Conservation (phyloP, 2,113 vertebrate species). For the Lophius piscatorius region DNA sequence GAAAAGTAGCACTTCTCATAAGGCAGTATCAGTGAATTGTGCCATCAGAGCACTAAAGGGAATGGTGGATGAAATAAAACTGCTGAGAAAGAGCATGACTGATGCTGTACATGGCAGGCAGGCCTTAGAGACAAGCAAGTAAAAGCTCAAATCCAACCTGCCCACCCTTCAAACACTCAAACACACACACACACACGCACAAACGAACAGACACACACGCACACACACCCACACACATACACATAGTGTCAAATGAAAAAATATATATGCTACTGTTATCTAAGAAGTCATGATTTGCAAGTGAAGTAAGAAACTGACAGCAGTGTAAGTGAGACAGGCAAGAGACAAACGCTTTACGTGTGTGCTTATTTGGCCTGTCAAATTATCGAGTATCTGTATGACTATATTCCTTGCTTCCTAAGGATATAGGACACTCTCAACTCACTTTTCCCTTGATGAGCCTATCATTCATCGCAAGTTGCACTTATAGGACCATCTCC, state of each 20-base stretch:
- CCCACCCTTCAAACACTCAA: not conserved
- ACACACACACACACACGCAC: not conserved
- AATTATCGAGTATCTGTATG: slow-evolving; percentile 32
- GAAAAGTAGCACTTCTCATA: slow-evolving; percentile 59
- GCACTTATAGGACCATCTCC: slow-evolving; percentile 30
- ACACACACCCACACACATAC: not conserved
- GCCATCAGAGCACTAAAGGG: slow-evolving; percentile 72
- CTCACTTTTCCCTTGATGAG: slow-evolving; percentile 28
- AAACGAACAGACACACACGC: not conserved
- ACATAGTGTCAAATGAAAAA: slow-evolving; percentile 12
- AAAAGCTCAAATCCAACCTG: slow-evolving; percentile 57
- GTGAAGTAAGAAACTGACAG: slow-evolving; percentile 7
- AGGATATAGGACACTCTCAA: slow-evolving; percentile 10
- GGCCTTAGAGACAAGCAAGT: slow-evolving; percentile 67
- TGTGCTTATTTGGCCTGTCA: not conserved
- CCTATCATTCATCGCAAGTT: slow-evolving; percentile 49
- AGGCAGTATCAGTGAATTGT: slow-evolving; percentile 67
- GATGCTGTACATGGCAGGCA: slow-evolving; percentile 78
- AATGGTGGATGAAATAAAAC: slow-evolving; percentile 79
- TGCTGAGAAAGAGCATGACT: slow-evolving; percentile 79
- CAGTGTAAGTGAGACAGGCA: not conserved
- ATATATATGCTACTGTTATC: slow-evolving; percentile 5
- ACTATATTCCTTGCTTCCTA: slow-evolving; percentile 15
- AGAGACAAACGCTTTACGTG: not conserved
- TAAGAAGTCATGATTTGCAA: slow-evolving; percentile 14